phyloP scores from a whole-genome alignment of 2,888 invertebrate genomes.

The Drosophila flavopinicola region DNA sequence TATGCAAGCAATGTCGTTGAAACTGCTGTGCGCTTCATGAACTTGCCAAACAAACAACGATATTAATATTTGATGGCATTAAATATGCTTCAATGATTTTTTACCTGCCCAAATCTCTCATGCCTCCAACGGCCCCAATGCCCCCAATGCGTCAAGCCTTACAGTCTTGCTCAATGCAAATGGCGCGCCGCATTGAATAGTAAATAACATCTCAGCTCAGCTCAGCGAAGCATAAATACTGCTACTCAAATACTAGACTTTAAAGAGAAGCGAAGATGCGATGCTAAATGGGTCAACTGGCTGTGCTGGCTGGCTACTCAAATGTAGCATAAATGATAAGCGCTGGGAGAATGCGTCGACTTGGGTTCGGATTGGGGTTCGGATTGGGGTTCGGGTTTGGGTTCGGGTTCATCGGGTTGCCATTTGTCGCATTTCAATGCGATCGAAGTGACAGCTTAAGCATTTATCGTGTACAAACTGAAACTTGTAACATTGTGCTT shows the following conservation, averaged over 20 bases:
- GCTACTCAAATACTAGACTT: constrained; percentile 27
- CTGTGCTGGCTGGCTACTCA: constrained; percentile 25
- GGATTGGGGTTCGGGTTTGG: background rate
- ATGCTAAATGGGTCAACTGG: constrained; percentile 31
- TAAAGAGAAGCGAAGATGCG: constrained; percentile 13
- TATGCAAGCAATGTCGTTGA: constrained; percentile 55
- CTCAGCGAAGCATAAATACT: constrained; percentile 56
- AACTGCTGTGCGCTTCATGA: constrained; percentile 24
- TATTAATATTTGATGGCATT: constrained; percentile 78
- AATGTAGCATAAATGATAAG: constrained; percentile 46
- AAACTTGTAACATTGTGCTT: constrained; percentile 16
- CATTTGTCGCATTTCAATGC: constrained; percentile 6
- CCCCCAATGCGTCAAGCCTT: background rate
- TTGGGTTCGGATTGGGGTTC: background rate
- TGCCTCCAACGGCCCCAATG: too few relatives aligned
- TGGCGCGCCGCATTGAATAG: constrained; percentile 65
- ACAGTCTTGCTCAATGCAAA: constrained; percentile 51
- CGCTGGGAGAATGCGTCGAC: background rate
- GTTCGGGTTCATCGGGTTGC: background rate
- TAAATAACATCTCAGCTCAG: constrained; percentile 58
- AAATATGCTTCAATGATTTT: constrained; percentile 73
- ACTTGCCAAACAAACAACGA: constrained; percentile 51
- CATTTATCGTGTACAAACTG: constrained; percentile 11
- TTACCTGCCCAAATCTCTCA: constrained; percentile 38
- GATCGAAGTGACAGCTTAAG: constrained; percentile 19